Conservation (phyloP, 2,888 invertebrate genomes). For the Adelognathus sp. region DNA sequence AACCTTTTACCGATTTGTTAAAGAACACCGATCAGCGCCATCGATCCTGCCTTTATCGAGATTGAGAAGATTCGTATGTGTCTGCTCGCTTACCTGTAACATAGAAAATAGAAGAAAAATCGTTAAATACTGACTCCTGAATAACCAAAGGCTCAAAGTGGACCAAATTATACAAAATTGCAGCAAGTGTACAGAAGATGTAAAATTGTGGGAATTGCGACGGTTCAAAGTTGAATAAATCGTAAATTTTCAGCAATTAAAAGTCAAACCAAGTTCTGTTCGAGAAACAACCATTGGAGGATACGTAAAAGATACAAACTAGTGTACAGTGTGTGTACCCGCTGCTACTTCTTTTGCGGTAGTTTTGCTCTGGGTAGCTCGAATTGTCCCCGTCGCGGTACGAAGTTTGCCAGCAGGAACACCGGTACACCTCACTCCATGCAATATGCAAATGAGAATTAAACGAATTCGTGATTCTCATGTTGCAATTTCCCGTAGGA, state of each 20-base stretch:
- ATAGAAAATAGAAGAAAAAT: constrained; percentile 3
- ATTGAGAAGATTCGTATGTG: neutral
- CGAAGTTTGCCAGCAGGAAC: constrained; percentile 6
- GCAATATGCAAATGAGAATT: constrained; percentile 17
- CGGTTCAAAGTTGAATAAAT: neutral
- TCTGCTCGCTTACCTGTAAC: constrained; percentile 41
- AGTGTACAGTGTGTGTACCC: neutral
- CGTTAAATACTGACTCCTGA: neutral
- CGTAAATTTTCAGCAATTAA: constrained; percentile 23
- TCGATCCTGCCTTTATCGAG: neutral
- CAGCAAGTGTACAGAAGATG: neutral
- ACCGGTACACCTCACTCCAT: neutral
- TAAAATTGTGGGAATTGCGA: neutral
- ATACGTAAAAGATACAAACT: constrained; percentile 14
- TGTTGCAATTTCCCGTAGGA: too few species aligned
- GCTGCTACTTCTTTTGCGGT: neutral
- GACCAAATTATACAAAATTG: neutral
- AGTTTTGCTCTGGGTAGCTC: constrained; percentile 4
- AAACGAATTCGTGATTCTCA: neutral
- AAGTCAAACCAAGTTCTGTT: constrained; percentile 2
- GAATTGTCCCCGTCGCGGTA: neutral
- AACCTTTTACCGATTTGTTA: constrained; percentile 30
- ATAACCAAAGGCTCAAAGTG: neutral
- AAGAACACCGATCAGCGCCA: neutral
- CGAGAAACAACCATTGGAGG: neutral